A percentile compares a stretch with the other conserved stretches of the same genome.
Conservation (phyloP, 2,888 invertebrate genomes). For the Schizaphis graminum region DNA sequence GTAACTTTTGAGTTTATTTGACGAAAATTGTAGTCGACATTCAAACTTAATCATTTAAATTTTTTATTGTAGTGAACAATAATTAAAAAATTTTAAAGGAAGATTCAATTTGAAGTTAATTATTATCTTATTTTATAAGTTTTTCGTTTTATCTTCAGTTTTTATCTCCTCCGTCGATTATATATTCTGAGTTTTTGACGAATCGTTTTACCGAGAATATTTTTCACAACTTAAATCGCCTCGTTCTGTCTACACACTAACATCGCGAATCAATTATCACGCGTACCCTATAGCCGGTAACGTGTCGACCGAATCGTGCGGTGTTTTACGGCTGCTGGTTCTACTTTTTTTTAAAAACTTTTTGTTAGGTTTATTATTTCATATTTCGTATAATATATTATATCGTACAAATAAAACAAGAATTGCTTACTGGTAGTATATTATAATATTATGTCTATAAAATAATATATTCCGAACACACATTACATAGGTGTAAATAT, state of each 20-base stretch:
- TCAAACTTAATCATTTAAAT: not conserved
- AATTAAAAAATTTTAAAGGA: not conserved
- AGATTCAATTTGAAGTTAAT: not conserved
- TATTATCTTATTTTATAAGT: not conserved
- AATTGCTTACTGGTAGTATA: not conserved
- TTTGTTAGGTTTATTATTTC: not conserved
- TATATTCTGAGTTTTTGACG: not conserved
- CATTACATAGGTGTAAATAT: not conserved
- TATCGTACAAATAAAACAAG: not conserved
- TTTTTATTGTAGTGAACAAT: not conserved
- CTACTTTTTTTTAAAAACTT: not conserved
- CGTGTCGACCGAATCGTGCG: not conserved
- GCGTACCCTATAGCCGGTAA: not conserved
- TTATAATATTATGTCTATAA: not conserved
- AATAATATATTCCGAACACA: not conserved
- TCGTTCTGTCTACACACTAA: not conserved
- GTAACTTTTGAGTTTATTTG: not conserved
- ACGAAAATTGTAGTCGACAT: not conserved
- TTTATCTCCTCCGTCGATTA: not conserved
- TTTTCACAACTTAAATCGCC: not conserved
- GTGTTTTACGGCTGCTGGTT: not conserved
- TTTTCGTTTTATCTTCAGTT: not conserved
- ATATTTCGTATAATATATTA: not conserved
- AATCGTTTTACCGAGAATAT: not conserved
- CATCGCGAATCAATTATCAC: not conserved